phyloP scores from a whole-genome alignment of 2,797 vertebrate genomes.

The Knipowitschia caucasica region DNA sequence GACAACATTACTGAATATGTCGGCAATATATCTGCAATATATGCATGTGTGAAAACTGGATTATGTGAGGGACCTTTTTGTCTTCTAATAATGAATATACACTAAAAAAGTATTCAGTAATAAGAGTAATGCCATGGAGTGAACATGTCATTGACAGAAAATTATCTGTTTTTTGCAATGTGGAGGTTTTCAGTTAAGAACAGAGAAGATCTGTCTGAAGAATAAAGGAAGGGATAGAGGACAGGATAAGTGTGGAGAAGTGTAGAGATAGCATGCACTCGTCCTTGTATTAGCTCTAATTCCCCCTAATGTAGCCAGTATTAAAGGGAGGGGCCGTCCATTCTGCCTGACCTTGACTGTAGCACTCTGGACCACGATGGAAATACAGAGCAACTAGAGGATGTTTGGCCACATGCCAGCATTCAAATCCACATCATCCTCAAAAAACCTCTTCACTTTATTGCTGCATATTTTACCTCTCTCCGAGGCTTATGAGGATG shows the following conservation, averaged over 20 bases:
- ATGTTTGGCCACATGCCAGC: conserved; percentile 53
- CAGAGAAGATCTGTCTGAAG: not conserved
- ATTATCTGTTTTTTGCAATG: not conserved
- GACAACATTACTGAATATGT: too few species aligned
- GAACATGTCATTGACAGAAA: not conserved
- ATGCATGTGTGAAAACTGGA: too few species aligned
- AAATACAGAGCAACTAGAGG: conserved; percentile 49
- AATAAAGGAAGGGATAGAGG: conserved; percentile 27
- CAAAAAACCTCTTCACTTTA: conserved; percentile 31
- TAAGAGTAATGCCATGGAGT: not conserved
- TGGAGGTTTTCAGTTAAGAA: not conserved
- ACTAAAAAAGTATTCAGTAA: not conserved
- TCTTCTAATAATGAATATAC: not conserved
- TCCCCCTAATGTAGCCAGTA: conserved; percentile 66
- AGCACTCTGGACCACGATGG: conserved; percentile 44
- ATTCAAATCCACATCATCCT: conserved; percentile 46
- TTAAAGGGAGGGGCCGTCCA: conserved; percentile 70
- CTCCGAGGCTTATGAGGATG: conserved; percentile 16
- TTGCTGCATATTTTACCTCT: conserved; percentile 46
- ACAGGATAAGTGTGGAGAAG: conserved; percentile 31
- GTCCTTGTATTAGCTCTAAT: conserved; percentile 68
- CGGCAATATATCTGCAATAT: too few species aligned
- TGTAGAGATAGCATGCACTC: conserved; percentile 60
- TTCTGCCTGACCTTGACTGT: conserved; percentile 71
- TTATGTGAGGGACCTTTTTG: not conserved